These are phyloP conservation scores for Probaryconus sp. DNA, from an alignment of 1,140 invertebrate species.

Conservation along the genomic window DNA sequence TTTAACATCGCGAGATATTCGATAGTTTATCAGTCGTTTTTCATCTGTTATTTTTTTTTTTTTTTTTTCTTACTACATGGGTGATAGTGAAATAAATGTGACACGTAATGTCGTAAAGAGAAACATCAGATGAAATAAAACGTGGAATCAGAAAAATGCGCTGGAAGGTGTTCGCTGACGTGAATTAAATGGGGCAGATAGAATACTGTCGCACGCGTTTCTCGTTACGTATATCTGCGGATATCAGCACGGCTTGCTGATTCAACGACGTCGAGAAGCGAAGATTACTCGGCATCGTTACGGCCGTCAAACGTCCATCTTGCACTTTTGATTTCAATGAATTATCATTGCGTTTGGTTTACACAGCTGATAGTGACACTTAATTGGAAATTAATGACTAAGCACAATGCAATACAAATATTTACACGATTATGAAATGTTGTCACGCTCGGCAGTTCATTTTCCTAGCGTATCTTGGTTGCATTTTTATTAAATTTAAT, in stretches of 20 bases:
- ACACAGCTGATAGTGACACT: constrained; percentile 4
- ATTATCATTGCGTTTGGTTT: constrained; percentile 15
- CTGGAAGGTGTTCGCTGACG: constrained; percentile 7
- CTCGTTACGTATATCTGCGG: constrained; percentile 44
- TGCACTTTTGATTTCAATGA: constrained; percentile 21
- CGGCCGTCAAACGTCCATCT: constrained; percentile 31
- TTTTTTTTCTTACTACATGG: constrained; percentile 24
- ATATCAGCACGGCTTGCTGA: constrained; percentile 27
- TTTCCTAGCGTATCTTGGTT: background rate
- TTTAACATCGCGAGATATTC: too few species aligned
- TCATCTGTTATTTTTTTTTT: too few species aligned
- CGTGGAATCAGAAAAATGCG: constrained; percentile 22
- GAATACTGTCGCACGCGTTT: constrained; percentile 30
- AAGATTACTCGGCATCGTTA: constrained; percentile 36
- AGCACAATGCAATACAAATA: constrained; percentile 11
- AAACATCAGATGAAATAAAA: constrained; percentile 25
- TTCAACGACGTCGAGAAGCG: constrained; percentile 35
- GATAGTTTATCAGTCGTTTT: too few species aligned
- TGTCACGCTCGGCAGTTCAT: too few species aligned
- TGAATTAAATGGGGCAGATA: constrained; percentile 44
- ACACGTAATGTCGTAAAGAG: constrained; percentile 22
- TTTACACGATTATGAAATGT: background rate
- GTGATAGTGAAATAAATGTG: constrained; percentile 17
- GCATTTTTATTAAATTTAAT: constrained; percentile 17
- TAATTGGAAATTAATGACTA: constrained; percentile 12